Evolutionary conservation across 2,797 vertebrate genomes (phyloP).

Genomic region (Cirrhinus mrigala): DNA sequence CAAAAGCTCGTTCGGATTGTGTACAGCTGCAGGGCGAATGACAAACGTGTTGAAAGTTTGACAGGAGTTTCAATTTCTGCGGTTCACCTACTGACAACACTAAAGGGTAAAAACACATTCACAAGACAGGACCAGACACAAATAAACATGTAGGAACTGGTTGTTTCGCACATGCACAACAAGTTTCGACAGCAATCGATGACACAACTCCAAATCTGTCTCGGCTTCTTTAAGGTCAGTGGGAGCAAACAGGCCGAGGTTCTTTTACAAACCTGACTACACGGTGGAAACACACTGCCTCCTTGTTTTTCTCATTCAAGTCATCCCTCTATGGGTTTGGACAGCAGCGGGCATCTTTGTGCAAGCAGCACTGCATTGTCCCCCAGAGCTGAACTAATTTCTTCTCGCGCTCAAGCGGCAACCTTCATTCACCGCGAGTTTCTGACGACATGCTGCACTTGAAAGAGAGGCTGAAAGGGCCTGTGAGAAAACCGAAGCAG

Average conservation of each 20-base stretch:
- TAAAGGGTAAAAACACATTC: constrained; percentile 25
- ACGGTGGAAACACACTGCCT: constrained; percentile 31
- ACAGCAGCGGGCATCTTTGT: constrained; percentile 35
- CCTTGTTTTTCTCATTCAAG: constrained; percentile 46
- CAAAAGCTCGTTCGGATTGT: background rate
- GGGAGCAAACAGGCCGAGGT: constrained; percentile 24
- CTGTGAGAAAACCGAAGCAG: constrained; percentile 49
- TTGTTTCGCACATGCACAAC: background rate
- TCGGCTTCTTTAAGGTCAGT: constrained; percentile 18
- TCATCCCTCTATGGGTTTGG: background rate
- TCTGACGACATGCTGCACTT: constrained; percentile 46
- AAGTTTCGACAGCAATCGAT: constrained; percentile 40
- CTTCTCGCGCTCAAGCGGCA: constrained; percentile 37
- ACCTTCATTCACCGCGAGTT: constrained; percentile 40
- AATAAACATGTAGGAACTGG: constrained; percentile 25
- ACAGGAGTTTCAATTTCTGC: constrained; percentile 28
- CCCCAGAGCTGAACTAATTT: constrained; percentile 47
- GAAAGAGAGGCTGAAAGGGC: constrained; percentile 40
- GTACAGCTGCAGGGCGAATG: constrained; percentile 37
- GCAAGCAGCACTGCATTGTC: constrained; percentile 41
- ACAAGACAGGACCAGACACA: constrained; percentile 14
- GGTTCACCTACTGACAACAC: constrained; percentile 26
- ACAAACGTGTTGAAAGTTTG: constrained; percentile 30
- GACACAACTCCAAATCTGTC: background rate
- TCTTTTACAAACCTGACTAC: constrained; percentile 13